Evolutionary conservation across 35 echinoderm and acorn worm genomes (phyloP), one percentile per base, ranked within the genome.

Genomic region (Ptychodera flava): DNA sequence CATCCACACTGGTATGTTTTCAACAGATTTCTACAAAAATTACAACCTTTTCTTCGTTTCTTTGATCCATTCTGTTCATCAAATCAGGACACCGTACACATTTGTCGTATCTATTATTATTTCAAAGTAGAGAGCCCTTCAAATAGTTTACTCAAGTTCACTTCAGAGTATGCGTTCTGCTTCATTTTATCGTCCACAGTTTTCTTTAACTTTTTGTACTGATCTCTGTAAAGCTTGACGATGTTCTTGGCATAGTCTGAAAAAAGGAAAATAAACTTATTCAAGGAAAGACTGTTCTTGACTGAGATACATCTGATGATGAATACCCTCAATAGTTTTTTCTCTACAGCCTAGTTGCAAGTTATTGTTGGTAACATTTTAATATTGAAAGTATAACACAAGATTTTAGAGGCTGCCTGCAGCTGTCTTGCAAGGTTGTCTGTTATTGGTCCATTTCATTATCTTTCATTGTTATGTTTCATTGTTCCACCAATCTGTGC

Each of bases 141-240:
- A 80, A 98, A 98, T 28, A 98, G 79, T 33, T 87, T 91, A 35
- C 79, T 84, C 1, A 98, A 80, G 37, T 98, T 91, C 28, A 98
- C 95, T 81, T 98, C 95, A 0, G 95, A 98, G 89, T 97, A 98
- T 15, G 87, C 88, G 52, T 92, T 94, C 15, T 85, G 87, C 33
- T 53, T 79, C 0, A 98, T 87, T 30, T 77, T 79, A 30, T 86
- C 33, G 52, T 98, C 95, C 1, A 94, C 82, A 28, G 76, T 85
- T 34, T 84, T 77, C 64, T 92, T 90, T 33, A 98, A 79, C 15
- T 35, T 33, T 0, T 83, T 84, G 52, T 92, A 94, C 0, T 85
- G 29, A 28, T 83, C 30, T 36, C 35, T 84, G 75, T 85, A 29
- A 22, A 81, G 35, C 16, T 78, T 45, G 28, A 31, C 82, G 27